phyloP scores from a whole-genome alignment of 2,888 invertebrate genomes.

The Eulithis testata region DNA sequence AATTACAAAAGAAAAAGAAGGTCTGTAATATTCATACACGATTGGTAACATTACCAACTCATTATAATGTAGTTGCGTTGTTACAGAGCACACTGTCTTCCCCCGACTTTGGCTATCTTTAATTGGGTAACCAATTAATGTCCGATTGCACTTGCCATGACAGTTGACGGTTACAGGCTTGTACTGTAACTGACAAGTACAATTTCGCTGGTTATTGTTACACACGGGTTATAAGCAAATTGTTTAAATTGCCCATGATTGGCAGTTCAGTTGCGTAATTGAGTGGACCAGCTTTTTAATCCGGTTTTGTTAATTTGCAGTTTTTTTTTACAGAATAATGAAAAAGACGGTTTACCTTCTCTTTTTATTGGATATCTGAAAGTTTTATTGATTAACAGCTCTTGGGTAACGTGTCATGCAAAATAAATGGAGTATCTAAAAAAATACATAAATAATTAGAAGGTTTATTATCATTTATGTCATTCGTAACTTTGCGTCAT shows the following conservation, averaged over 20 bases:
- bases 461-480: too few relatives aligned
- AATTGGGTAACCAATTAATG: constrained; percentile 46
- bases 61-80: too few relatives aligned
- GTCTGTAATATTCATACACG: neutral
- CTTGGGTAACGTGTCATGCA: too few relatives aligned
- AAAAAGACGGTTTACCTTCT: neutral
- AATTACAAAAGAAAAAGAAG: too few relatives aligned
- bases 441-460: too few relatives aligned
- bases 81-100: constrained; percentile 4
- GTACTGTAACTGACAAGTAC: constrained; percentile 36
- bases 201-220: constrained; percentile 34
- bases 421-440: too few relatives aligned
- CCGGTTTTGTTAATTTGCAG: constrained; percentile 5
- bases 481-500: too few relatives aligned
- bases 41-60: too few relatives aligned
- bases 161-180: constrained; percentile 38
- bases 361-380: neutral
- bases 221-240: constrained; percentile 25
- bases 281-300: constrained; percentile 19
- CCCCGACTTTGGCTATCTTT: constrained; percentile 18
- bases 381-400: too few relatives aligned
- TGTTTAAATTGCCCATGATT: constrained; percentile 32
- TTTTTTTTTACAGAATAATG: constrained; percentile 3
- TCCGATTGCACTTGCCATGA: constrained; percentile 42
- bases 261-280: constrained; percentile 23